Base-by-base conservation (phyloP, 1,140 invertebrate genomes). In the Caenorhabditis latens region DNA sequence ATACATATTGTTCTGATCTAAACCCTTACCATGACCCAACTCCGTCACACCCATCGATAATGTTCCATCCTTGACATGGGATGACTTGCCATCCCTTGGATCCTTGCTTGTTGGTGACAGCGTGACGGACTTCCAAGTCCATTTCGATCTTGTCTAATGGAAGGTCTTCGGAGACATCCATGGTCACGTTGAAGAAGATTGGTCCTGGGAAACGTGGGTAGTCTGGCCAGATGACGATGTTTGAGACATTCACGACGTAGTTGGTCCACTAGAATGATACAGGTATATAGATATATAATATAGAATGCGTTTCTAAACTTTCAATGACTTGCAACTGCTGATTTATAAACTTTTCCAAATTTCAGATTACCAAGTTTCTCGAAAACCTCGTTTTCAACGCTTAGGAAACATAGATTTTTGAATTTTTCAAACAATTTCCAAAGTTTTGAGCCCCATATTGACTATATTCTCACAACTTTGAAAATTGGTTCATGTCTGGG, bases 131-230 rank as follows among this genome's bases (percentile, higher is more conserved):
- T 82, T 92, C 91, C 65, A 92, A 67, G 75, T 92, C 91, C 91
- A 92, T 92, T 84, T 92, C 92, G 82, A 92, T 92, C 65, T 92
- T 92, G 16, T 92, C 91, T 7, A 88, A 84, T 50, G 91, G 91
- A 4, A 92, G 90, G 63, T 92, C 91, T 50, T 92, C 90, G 46
- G 88, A 90, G 3, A 92, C 91, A 63, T 92, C 91, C 92, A 92
- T 92, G n/a, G 91, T 92, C 4, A 92, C 91, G 84, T 92, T 92
- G 90, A 92, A 92, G 89, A 92, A 92, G 79, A 92, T 92, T 21
- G 91, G 91, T 14, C 91, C 91, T 8, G 91, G 91, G 87, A 92
- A 92, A 53, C 91, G 89, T 65, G 91, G 91, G 75, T 92, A 92
- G 87, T 91, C 91, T 50, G 91, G 91, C 91, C 91, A 92, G 87